Evolutionary conservation across 2,113 vertebrate species (phyloP).

Genomic region (Ptyas mucosa): DNA sequence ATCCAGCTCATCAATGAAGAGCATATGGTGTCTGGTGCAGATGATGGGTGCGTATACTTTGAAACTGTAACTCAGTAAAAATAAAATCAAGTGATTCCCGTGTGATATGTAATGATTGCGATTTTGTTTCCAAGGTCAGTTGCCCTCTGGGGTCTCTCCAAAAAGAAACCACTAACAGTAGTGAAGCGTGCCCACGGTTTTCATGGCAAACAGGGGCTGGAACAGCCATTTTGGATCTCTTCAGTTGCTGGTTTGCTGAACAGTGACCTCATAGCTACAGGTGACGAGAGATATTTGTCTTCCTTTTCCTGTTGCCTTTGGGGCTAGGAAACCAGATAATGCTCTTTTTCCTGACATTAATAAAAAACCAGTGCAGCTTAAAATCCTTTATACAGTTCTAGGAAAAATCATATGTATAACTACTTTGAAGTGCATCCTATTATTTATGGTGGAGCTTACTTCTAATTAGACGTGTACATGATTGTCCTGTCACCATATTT

Average conservation of each 20-base stretch:
- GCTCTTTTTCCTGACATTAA: neutral
- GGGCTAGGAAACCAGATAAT: neutral
- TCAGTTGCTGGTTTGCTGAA: constrained; percentile 83
- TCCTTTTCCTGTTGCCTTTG: neutral
- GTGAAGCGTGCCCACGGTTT: constrained; percentile 82
- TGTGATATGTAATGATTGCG: neutral
- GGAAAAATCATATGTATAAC: neutral
- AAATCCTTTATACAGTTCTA: neutral
- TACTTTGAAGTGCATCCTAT: neutral
- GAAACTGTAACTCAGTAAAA: neutral
- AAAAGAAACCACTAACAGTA: constrained; percentile 85
- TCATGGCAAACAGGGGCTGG: constrained; percentile 71
- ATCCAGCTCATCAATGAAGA: constrained; percentile 96
- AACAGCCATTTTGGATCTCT: constrained; percentile 84
- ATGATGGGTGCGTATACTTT: constrained; percentile 81
- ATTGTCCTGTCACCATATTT: neutral
- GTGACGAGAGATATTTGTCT: constrained; percentile 53
- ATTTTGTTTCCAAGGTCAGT: constrained; percentile 71
- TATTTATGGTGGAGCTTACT: neutral
- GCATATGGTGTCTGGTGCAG: constrained; percentile 89
- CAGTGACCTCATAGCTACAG: constrained; percentile 86
- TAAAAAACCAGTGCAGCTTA: neutral
- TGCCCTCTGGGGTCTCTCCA: constrained; percentile 89
- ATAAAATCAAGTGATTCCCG: neutral
- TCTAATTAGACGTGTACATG: neutral